Evolutionary conservation across 2,113 vertebrate species (phyloP).

Genomic region (Climacteris rufus): DNA sequence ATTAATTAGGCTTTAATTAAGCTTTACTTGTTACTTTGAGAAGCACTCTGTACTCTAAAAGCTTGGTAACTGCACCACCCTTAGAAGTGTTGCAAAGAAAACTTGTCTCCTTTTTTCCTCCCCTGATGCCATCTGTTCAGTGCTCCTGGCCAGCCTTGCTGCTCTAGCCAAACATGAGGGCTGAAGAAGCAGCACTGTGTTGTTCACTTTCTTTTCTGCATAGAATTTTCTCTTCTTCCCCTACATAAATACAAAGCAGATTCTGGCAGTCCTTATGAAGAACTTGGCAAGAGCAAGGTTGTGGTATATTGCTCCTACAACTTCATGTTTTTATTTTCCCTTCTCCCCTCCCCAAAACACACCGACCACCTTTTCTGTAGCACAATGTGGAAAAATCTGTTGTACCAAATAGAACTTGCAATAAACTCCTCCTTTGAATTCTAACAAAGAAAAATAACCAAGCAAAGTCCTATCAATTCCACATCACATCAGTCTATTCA

Average conservation of each 20-base stretch:
- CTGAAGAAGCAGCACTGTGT: background rate
- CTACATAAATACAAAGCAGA: background rate
- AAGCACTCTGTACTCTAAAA: background rate
- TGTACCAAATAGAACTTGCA: background rate
- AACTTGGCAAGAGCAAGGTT: background rate
- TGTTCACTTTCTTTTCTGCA: background rate
- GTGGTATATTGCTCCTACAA: background rate
- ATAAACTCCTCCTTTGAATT: background rate
- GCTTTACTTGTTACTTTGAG: background rate
- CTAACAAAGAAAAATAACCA: background rate
- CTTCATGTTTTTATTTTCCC: background rate
- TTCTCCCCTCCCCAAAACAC: background rate
- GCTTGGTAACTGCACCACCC: background rate
- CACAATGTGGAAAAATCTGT: background rate
- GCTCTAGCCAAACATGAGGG: fast-evolving
- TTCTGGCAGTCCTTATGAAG: background rate
- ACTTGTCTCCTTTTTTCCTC: background rate
- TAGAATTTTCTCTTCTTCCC: background rate
- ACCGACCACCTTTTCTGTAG: background rate
- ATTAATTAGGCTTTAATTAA: background rate
- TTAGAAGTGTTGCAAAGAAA: background rate
- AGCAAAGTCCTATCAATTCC: background rate
- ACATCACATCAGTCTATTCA: background rate
- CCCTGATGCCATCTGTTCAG: background rate
- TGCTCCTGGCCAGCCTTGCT: background rate